These are phyloP conservation scores for Apotomis capreana DNA, from an alignment of 2,888 invertebrate species.

Conservation along the genomic window DNA sequence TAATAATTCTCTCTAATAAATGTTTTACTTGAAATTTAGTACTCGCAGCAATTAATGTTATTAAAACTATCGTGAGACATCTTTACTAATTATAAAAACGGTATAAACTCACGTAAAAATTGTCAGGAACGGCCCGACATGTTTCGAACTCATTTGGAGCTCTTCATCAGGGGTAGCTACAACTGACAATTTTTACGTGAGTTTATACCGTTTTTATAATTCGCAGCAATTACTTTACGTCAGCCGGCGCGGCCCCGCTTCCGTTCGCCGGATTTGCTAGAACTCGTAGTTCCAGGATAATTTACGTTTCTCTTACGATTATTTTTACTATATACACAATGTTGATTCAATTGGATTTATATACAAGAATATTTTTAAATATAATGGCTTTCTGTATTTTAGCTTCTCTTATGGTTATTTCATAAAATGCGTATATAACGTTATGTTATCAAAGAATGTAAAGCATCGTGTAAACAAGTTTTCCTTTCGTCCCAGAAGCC, in stretches of 20 bases:
- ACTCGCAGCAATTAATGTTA: conserved; percentile 12
- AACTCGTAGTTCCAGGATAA: conserved; percentile 48
- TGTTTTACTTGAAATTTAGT: conserved; percentile 18
- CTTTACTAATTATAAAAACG: too few relatives aligned
- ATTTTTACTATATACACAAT: conserved; percentile 18
- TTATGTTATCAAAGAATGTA: conserved; percentile 45
- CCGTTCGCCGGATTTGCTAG: conserved; percentile 40
- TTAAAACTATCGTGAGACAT: too few relatives aligned
- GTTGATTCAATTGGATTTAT: conserved; percentile 11
- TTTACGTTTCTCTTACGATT: conserved; percentile 42
- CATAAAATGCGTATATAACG: conserved; percentile 28
- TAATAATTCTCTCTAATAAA: conserved; percentile 19
- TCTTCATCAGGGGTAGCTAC: too few relatives aligned
- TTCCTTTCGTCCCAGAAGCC: conserved; percentile 47
- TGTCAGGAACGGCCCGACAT: too few relatives aligned
- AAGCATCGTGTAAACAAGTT: conserved; percentile 49
- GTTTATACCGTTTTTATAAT: too few relatives aligned
- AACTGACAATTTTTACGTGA: too few relatives aligned
- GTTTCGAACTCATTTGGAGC: too few relatives aligned
- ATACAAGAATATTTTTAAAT: neutral
- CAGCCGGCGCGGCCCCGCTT: conserved; percentile 15
- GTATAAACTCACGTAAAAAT: too few relatives aligned
- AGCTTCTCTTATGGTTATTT: conserved; percentile 27
- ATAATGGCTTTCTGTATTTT: conserved; percentile 7
- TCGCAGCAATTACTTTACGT: conserved; percentile 22